These are phyloP conservation scores for Bugula neritina DNA, from an alignment of 2,888 invertebrate species.

Conservation along the genomic window DNA sequence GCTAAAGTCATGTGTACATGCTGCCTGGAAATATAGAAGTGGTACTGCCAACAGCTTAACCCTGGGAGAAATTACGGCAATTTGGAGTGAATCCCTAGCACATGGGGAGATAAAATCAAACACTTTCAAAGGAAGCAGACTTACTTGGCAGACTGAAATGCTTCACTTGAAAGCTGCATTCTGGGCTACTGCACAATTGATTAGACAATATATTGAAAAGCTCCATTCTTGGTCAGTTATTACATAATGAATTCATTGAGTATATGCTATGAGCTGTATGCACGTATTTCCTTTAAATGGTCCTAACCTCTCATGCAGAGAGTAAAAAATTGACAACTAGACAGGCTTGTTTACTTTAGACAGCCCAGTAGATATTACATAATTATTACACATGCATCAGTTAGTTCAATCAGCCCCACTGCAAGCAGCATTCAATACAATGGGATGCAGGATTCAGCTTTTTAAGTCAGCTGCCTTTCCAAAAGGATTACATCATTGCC, in stretches of 20 bases:
- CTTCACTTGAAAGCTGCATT: background rate
- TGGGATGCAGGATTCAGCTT: conserved; percentile 25
- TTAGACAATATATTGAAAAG: conserved; percentile 7
- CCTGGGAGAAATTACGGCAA: conserved; percentile 21
- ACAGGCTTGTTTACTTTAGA: too few species aligned
- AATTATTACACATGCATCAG: too few species aligned
- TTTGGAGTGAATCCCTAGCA: background rate
- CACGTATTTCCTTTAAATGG: background rate
- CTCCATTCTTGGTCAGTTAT: conserved; percentile 21
- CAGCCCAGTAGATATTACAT: too few species aligned
- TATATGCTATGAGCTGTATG: background rate
- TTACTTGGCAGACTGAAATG: too few species aligned
- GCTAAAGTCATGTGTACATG: too few species aligned
- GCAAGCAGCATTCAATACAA: conserved; percentile 3
- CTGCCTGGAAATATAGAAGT: too few species aligned
- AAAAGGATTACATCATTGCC: background rate
- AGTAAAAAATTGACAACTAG: background rate
- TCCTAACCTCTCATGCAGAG: background rate
- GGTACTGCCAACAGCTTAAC: background rate
- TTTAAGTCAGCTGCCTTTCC: background rate
- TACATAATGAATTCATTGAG: conserved; percentile 18
- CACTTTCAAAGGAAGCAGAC: too few species aligned
- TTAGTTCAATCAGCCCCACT: too few species aligned
- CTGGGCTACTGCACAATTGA: background rate
- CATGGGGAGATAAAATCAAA: too few species aligned